Evolutionary conservation across 2,888 invertebrate species (phyloP), one percentile per base, ranked within the genome.

Genomic region (Antheraea yamamai): DNA sequence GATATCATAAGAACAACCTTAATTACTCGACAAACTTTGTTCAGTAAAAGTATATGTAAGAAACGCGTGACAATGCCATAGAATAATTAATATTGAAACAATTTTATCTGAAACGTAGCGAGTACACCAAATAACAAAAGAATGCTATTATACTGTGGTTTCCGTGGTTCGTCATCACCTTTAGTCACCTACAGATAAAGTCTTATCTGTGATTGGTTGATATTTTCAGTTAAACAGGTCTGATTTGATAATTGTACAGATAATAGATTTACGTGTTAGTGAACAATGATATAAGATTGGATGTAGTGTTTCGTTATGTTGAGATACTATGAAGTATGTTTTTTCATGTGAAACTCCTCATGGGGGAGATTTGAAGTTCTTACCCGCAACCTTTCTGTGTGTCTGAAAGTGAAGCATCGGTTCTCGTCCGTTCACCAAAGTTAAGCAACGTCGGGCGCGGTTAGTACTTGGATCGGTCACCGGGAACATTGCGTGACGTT

Each of bases 401-500:
- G 30, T 30, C 30, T 30, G 30, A 30, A 30, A 30, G 30, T 1
- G 30, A 47, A 47, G 12, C 47, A 47, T 47, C 47, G 47, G 47
- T 12, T 47, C 47, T 12, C 47, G 47, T 47, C 12, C 12, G 12
- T 12, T 47, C 47, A 47, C 47, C 2, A 0, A 47, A 47, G 47
- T 47, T 47, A 47, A 47, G 12, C 12, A 47, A 47, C 47, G 12
- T 7, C 12, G 12, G 47, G 47, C 7, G 47, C 47, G 47, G 47
- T 47, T 7, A 47, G 0, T 47, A 47, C 47, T 47, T 47, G 12
- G 1, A 7, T 47, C 7, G 7, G 35, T 39, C 6, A 39, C 35
- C 6, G 47, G 0, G 89, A 90, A 89, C 89, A 90, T 89, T 87
- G 81, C 88, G 88, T 90, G 88, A 84, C 82, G 87, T 88, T 88